Conservation (phyloP, 1,140 invertebrate species). For the Gryllus bimaculatus region DNA sequence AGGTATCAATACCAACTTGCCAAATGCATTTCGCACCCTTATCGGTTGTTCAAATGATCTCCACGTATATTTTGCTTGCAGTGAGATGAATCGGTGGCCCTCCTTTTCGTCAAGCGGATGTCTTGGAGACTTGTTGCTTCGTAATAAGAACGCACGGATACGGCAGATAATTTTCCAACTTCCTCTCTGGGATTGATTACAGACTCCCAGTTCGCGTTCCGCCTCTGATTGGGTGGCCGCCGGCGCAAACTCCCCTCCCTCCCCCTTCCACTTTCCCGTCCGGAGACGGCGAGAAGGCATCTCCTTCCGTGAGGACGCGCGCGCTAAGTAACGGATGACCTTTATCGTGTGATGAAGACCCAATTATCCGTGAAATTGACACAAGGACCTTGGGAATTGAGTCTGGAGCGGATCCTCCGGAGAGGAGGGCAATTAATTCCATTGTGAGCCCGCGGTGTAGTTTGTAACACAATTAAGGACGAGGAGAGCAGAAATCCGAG, state of each 20-base stretch:
- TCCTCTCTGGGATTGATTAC: not conserved
- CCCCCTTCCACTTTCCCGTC: too few species aligned
- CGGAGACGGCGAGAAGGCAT: too few species aligned
- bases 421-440: not conserved
- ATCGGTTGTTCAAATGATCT: not conserved
- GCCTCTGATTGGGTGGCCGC: not conserved
- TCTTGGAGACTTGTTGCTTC: not conserved
- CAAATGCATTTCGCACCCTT: not conserved
- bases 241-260: too few species aligned
- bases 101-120: not conserved
- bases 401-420: not conserved
- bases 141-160: not conserved
- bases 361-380: not conserved
- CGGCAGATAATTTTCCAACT: not conserved
- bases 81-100: not conserved
- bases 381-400: not conserved
- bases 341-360: constrained; percentile 1
- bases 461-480: not conserved
- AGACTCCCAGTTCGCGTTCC: not conserved
- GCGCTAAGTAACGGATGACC: not conserved
- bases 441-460: not conserved
- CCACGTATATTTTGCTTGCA: not conserved
- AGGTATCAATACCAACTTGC: not conserved
- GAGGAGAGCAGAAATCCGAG: not conserved
- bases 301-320: not conserved